phyloP scores from a whole-genome alignment of 2,888 invertebrate genomes.

The Campopleginae sp. region DNA sequence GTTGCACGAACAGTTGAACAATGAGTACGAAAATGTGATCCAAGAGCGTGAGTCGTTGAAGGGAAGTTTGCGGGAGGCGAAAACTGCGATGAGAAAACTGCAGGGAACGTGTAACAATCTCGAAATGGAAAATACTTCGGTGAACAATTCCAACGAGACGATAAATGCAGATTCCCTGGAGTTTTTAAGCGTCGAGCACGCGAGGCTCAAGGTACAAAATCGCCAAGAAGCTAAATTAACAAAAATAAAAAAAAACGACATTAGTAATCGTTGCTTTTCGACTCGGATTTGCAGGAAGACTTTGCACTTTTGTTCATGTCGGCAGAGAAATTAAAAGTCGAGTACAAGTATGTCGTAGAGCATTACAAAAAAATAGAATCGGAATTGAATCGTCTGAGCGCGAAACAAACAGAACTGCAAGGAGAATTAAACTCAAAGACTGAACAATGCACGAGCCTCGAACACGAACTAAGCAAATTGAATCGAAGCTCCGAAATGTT shows the following conservation, averaged over 20 bases:
- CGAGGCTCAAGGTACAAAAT: constrained; percentile 89
- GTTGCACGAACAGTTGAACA: constrained; percentile 95
- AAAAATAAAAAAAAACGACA: neutral
- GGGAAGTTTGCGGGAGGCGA: constrained; percentile 90
- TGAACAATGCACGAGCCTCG: constrained; percentile 91
- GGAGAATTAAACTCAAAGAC: constrained; percentile 92
- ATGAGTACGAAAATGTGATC: constrained; percentile 95
- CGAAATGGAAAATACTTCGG: constrained; percentile 88
- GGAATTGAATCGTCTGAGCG: constrained; percentile 91
- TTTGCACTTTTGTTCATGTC: constrained; percentile 94
- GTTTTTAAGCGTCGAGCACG: constrained; percentile 95
- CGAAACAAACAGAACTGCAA: constrained; percentile 93
- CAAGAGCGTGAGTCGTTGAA: constrained; percentile 93
- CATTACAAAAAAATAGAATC: constrained; percentile 91
- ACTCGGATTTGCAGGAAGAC: constrained; percentile 87
- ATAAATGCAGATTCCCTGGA: constrained; percentile 91
- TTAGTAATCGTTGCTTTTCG: neutral
- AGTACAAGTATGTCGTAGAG: constrained; percentile 91
- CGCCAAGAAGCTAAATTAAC: neutral
- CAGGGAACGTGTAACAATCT: constrained; percentile 88
- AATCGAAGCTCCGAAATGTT: constrained; percentile 95
- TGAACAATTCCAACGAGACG: constrained; percentile 90
- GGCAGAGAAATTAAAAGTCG: constrained; percentile 92
- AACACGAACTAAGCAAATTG: constrained; percentile 92
- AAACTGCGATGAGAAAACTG: constrained; percentile 90